Conservation (phyloP, 1,140 invertebrate species). For the Leptestheria dahalacensis region DNA sequence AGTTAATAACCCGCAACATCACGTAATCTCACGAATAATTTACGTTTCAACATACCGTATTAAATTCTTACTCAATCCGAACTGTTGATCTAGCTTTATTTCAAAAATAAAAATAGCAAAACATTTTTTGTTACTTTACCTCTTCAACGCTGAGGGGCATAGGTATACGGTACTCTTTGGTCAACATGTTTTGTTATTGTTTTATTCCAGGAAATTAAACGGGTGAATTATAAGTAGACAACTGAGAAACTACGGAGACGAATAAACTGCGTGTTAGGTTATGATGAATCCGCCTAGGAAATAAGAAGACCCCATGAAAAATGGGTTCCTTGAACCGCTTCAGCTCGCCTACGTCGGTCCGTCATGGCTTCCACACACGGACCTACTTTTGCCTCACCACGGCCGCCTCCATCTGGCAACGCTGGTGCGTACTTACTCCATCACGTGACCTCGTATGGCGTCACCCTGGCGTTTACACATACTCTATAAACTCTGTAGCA, state of each 20-base stretch:
- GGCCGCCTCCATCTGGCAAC: not conserved
- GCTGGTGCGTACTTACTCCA: not conserved
- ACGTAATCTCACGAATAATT: too few relatives aligned
- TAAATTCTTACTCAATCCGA: too few relatives aligned
- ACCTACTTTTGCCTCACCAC: not conserved
- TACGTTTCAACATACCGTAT: too few relatives aligned
- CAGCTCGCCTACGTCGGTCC: not conserved
- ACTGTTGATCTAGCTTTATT: too few relatives aligned
- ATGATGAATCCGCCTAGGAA: not conserved
- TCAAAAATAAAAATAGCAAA: constrained; percentile 4
- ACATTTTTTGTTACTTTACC: constrained; percentile 34
- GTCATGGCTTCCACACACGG: not conserved
- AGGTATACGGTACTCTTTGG: constrained; percentile 78
- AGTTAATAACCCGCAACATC: too few relatives aligned
- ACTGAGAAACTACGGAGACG: not conserved
- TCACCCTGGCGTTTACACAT: too few relatives aligned
- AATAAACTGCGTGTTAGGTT: not conserved
- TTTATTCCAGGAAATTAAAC: too few relatives aligned
- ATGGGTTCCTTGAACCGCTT: not conserved
- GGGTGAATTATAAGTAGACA: too few relatives aligned
- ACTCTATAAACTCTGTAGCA: too few relatives aligned
- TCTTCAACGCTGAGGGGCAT: constrained; percentile 84
- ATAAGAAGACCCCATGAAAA: not conserved
- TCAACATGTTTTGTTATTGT: constrained; percentile 39
- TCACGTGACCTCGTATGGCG: not conserved